phyloP scores from a whole-genome alignment of 2,888 invertebrate species.

The Leucoptera coffeella region DNA sequence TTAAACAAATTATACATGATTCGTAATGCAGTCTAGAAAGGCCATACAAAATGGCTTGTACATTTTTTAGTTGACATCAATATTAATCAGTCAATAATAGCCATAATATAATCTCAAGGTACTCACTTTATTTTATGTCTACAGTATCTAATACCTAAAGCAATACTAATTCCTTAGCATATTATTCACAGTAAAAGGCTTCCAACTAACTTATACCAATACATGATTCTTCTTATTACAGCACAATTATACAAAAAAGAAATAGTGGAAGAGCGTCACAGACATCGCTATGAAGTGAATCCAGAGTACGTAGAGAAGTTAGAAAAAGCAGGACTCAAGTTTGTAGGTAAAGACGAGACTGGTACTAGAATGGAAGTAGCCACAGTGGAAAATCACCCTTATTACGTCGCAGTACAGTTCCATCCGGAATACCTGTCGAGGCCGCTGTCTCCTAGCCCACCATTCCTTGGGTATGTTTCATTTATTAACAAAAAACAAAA shows the following conservation, averaged over 20 bases:
- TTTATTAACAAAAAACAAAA: neutral
- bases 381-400: constrained; percentile 81
- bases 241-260: constrained; percentile 73
- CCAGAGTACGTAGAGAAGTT: constrained; percentile 74
- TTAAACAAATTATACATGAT: too few species aligned
- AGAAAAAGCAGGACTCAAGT: constrained; percentile 77
- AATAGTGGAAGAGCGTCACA: constrained; percentile 86
- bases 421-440: constrained; percentile 96
- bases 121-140: too few species aligned
- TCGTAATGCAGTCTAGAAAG: too few species aligned
- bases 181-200: too few species aligned
- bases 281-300: constrained; percentile 97
- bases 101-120: too few species aligned
- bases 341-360: constrained; percentile 83
- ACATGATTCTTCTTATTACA: constrained; percentile 21
- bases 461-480: constrained; percentile 71
- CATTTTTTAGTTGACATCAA: too few species aligned
- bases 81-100: too few species aligned
- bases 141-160: too few species aligned
- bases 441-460: constrained; percentile 87
- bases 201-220: too few species aligned
- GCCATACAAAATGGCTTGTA: too few species aligned
- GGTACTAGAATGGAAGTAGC: constrained; percentile 91
- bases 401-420: constrained; percentile 93
- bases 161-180: too few species aligned